phyloP scores from a whole-genome alignment of 2,797 vertebrate genomes.

The Ceyx erithaca region DNA sequence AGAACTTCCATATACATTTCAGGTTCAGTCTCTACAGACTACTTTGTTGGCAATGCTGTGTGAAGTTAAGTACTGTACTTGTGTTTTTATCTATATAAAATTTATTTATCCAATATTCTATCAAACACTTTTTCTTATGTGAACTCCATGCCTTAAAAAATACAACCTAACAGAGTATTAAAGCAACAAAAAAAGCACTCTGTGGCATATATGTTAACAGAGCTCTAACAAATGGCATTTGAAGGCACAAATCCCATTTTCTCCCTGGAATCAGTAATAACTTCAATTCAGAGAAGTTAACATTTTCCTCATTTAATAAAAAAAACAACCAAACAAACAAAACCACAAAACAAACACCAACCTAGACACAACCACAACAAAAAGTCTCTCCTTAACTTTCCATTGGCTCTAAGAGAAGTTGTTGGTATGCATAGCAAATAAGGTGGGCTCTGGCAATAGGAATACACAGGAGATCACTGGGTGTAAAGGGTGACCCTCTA shows the following conservation, averaged over 20 bases:
- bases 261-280: not conserved
- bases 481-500: not conserved
- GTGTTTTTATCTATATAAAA: conserved; percentile 16
- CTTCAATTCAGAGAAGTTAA: not conserved
- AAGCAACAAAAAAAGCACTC: not conserved
- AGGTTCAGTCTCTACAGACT: not conserved
- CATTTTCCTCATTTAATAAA: not conserved
- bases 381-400: not conserved
- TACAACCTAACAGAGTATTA: not conserved
- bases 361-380: too few relatives aligned
- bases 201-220: not conserved
- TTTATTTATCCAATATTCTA: not conserved
- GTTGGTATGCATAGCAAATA: not conserved
- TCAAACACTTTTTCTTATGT: not conserved
- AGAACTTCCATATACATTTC: conserved; percentile 13
- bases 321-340: too few relatives aligned
- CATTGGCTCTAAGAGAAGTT: not conserved
- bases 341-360: too few relatives aligned
- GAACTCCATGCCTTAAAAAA: not conserved
- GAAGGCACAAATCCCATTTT: not conserved
- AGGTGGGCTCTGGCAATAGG: not conserved
- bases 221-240: not conserved
- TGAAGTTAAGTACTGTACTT: not conserved
- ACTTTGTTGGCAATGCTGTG: not conserved
- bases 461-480: not conserved